A percentile compares a stretch with the other conserved stretches of the same genome.
Evolutionary conservation across 1,140 invertebrate genomes (phyloP).

Genomic region (Ceratina australensis): DNA sequence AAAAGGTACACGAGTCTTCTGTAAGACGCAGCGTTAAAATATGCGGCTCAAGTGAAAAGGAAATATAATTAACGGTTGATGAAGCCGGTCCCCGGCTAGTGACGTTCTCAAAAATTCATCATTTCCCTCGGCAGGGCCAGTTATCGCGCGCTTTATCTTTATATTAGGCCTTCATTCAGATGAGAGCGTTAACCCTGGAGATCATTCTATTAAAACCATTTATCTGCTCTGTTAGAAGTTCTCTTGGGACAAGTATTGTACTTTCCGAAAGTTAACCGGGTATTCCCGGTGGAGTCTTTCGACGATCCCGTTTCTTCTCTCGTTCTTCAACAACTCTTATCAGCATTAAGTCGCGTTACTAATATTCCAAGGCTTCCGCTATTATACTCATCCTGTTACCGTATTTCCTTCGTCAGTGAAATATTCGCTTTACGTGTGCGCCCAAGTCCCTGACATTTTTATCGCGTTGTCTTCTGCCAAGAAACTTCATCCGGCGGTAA

Average conservation of each 20-base stretch:
- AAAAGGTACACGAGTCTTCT: no score
- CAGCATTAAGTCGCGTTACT: slow-evolving; percentile 30
- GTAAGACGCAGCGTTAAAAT: no score
- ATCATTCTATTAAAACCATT: slow-evolving; percentile 62
- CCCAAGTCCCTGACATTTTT: background rate
- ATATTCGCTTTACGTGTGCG: background rate
- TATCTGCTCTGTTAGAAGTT: slow-evolving; percentile 46
- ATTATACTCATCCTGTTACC: slow-evolving; percentile 36
- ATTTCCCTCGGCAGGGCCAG: background rate
- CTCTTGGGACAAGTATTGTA: slow-evolving; percentile 43
- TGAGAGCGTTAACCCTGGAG: background rate
- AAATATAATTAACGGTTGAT: background rate
- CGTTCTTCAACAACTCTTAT: slow-evolving; percentile 50
- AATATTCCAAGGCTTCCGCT: slow-evolving; percentile 32
- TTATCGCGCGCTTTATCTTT: slow-evolving; percentile 18
- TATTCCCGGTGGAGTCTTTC: slow-evolving; percentile 38
- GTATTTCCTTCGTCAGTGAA: slow-evolving; percentile 10
- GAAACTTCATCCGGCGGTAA: background rate
- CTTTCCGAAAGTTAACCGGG: slow-evolving; percentile 52
- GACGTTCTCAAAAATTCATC: slow-evolving; percentile 21
- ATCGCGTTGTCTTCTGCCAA: background rate
- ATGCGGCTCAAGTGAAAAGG: no score
- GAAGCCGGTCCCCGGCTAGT: background rate
- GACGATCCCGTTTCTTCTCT: slow-evolving; percentile 28
- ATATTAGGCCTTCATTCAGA: slow-evolving; percentile 19